Conservation (phyloP, 2,797 vertebrate species). For the Oryzias dopingdopingensis region DNA sequence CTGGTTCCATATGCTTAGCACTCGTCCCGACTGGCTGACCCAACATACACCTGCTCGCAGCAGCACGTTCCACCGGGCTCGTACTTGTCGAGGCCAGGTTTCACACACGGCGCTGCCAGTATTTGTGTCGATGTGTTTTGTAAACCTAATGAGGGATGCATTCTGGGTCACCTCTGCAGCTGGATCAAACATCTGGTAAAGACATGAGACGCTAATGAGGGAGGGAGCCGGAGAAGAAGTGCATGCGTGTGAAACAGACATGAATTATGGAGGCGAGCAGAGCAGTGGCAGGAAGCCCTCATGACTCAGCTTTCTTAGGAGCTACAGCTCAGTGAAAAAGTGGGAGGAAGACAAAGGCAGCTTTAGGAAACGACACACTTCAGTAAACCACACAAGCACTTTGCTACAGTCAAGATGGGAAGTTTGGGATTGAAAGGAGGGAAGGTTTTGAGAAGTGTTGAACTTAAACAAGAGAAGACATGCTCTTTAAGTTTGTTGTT, state of each 20-base stretch:
- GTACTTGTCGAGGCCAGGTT: background rate
- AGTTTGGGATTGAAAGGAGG: slow-evolving; percentile 24
- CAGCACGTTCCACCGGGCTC: slow-evolving; percentile 1
- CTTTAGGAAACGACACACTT: slow-evolving; percentile 26
- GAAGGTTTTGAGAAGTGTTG: slow-evolving; percentile 3
- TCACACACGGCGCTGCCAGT: background rate
- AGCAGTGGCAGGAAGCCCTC: slow-evolving; percentile 63
- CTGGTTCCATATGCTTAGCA: slow-evolving; percentile 63
- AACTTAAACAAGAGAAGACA: slow-evolving; percentile 8
- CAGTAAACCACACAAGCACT: slow-evolving; percentile 13
- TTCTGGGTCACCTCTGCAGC: background rate
- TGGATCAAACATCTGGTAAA: slow-evolving; percentile 40
- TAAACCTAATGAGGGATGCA: slow-evolving; percentile 3
- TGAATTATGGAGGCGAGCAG: slow-evolving; percentile 65
- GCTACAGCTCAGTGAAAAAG: slow-evolving; percentile 40
- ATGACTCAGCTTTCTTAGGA: slow-evolving; percentile 71
- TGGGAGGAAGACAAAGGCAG: slow-evolving; percentile 6
- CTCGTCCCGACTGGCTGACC: slow-evolving; percentile 44
- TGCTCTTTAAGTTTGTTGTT: no score
- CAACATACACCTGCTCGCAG: slow-evolving; percentile 20
- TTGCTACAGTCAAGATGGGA: slow-evolving; percentile 9
- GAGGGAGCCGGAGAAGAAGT: slow-evolving; percentile 44
- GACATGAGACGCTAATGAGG: slow-evolving; percentile 3
- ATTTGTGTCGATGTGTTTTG: background rate
- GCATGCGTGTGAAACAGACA: slow-evolving; percentile 53